These are phyloP conservation scores for Poeciliopsis retropinna DNA, from an alignment of 2,113 vertebrate genomes.

Conservation along the genomic window DNA sequence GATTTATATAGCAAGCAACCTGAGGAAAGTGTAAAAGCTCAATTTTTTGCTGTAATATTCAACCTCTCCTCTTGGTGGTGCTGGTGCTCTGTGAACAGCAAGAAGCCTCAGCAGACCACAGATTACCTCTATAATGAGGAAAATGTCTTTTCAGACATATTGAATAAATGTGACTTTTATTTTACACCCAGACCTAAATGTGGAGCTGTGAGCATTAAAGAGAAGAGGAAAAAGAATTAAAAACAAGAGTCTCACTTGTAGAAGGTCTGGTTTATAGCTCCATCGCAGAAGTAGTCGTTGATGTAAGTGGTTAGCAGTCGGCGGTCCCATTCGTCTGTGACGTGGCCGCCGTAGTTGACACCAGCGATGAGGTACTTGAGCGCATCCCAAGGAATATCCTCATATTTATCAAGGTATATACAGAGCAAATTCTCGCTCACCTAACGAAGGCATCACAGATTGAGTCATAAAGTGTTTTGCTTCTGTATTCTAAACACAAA, in stretches of 20 bases:
- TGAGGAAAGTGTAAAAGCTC: not conserved
- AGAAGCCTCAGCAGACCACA: not conserved
- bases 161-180: not conserved
- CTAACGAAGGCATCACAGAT: constrained; percentile 32
- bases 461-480: not conserved
- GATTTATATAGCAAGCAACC: not conserved
- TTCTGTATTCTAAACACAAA: no score
- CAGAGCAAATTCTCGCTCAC: constrained; percentile 88
- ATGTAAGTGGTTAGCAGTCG: constrained; percentile 89
- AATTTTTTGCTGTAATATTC: constrained; percentile 19
- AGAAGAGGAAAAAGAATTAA: not conserved
- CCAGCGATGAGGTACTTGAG: constrained; percentile 88
- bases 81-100: constrained; percentile 31
- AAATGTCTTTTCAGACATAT: not conserved
- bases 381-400: constrained; percentile 89
- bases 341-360: constrained; percentile 89
- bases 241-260: constrained; percentile 78
- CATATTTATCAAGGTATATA: constrained; percentile 87
- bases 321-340: constrained; percentile 90
- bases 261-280: constrained; percentile 69
- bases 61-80: constrained; percentile 49
- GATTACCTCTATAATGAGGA: not conserved
- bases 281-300: constrained; percentile 88
- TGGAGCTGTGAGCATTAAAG: not conserved
- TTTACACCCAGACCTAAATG: not conserved